Base-by-base conservation (phyloP, 2,113 vertebrate genomes). In the Donacobius atricapilla region DNA sequence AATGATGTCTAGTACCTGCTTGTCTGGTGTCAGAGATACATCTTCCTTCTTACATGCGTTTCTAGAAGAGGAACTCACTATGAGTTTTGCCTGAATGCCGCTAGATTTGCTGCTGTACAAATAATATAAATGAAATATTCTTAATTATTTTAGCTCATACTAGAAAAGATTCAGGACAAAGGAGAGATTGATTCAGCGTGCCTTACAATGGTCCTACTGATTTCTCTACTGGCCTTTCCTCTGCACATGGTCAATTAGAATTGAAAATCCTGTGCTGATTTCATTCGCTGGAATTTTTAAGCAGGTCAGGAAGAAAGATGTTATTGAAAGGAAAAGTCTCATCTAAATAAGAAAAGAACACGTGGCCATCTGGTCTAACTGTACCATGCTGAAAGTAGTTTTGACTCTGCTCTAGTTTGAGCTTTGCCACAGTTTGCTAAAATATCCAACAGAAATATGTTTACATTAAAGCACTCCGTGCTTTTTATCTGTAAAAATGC, bases 301-400 rank as follows among this genome's bases (percentile, higher is more conserved):
- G 98, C 97, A 98, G 98, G 97, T 98, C 97, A 97, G 97, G 97
- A 98, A 98, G 98, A 98, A 98, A 98, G 98, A 98, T 98, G 98
- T 98, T 98, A 98, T 98, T 98, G 98, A 98, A 98, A 98, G 97
- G 98, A 98, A 98, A 97, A 98, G 92, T 98, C 98, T 98, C 98
- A 98, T 98, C 98, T 98, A 98, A 98, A 98, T 98, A 97, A 98
- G 97, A 98, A 98, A 98, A 96, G 97, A 97, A 92, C 97, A 97
- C 97, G 95, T 97, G 98, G 97, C 97, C 98, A 97, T 98, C 97
- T 98, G 98, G 97, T 97, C 96, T 94, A 89, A 96, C 96, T 97
- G 96, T 97, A 97, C 94, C 80, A 72, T 93, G 96, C 92, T 63
- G 92, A 97, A 98, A 97, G 96, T 98, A 94, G 94, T 97, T 98